Evolutionary conservation across 2,888 invertebrate species (phyloP), one percentile per base, ranked within the genome.

Genomic region (Tetanocera ferruginea): DNA sequence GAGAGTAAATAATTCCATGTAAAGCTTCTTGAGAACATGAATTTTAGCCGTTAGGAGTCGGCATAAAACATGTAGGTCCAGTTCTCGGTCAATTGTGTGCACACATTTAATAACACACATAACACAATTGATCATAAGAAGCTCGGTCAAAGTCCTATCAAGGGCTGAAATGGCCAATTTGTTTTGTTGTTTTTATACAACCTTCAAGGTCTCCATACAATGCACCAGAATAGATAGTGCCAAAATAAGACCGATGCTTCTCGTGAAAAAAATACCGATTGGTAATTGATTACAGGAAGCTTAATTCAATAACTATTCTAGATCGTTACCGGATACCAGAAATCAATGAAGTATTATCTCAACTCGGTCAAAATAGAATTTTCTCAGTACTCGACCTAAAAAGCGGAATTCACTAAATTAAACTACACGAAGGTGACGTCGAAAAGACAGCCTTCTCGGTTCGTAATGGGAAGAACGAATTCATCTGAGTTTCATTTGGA

Each of bases 391-490:
- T 71, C 19, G 71, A 64, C 19, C 17, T 72, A 43, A 77, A 72
- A 25, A 71, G 64, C 23, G 72, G 67, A 55, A 66, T 77, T 23
- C 78, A 77, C 51, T 60, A 74, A 31, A 78, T 78, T 66, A 28
- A 31, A 23, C 17, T 77, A 6, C 34, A 57, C 31, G 72, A 76
- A 55, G 17, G 49, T 19, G 76, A 76, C 8, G n/a, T 25, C 19
- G 70, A 70, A 34, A 75, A 78, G 71, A 76, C 76, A 23, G 78
- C 78, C 25, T 78, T 78, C 34, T 78, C 78, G 14, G 37, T 78
- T 49, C 71, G 71, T 34, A 71, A 67, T 23, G 76, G 76, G 11
- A 78, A 76, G 34, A 72, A 71, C 28, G 72, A 78, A 57, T 76
- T 78, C 49, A 23, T 52, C n/a, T 43, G 72, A 43, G 67, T 78